These are phyloP conservation scores for Saccostrea echinata DNA, from an alignment of 1,140 invertebrate genomes.

Conservation along the genomic window DNA sequence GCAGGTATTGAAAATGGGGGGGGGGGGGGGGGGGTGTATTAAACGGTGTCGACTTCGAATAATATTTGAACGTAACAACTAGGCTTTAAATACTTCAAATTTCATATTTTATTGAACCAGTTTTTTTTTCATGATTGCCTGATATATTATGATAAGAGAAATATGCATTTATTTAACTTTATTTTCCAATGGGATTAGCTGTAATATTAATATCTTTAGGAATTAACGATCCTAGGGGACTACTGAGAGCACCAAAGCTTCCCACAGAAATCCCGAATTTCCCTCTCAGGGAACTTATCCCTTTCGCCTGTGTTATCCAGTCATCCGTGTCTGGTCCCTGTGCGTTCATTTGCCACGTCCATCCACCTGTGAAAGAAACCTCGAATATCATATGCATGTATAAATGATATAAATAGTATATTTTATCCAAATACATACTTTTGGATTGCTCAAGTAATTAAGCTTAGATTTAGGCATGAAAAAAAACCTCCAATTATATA, in stretches of 20 bases:
- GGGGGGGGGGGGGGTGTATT: too few species aligned
- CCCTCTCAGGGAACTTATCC: constrained; percentile 15
- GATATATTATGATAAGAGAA: too few species aligned
- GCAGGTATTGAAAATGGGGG: too few species aligned
- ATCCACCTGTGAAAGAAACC: constrained; percentile 24
- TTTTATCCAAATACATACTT: too few species aligned
- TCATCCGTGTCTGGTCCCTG: constrained; percentile 17
- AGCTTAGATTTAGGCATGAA: too few species aligned
- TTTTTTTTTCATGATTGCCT: too few species aligned
- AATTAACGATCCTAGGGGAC: constrained; percentile 19
- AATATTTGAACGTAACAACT: too few species aligned
- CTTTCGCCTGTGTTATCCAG: constrained; percentile 27
- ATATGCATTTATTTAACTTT: background rate
- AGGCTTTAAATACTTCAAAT: too few species aligned
- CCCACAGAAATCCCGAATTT: background rate
- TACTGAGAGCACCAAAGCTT: constrained; percentile 1
- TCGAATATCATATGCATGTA: background rate
- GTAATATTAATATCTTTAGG: background rate
- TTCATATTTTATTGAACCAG: too few species aligned
- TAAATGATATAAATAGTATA: background rate
- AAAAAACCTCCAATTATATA: too few species aligned
- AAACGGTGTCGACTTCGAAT: too few species aligned
- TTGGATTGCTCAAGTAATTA: too few species aligned
- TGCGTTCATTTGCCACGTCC: constrained; percentile 25
- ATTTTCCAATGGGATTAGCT: background rate